These are phyloP conservation scores for Endomychus coccineus DNA, from an alignment of 2,888 invertebrate species.

Conservation along the genomic window DNA sequence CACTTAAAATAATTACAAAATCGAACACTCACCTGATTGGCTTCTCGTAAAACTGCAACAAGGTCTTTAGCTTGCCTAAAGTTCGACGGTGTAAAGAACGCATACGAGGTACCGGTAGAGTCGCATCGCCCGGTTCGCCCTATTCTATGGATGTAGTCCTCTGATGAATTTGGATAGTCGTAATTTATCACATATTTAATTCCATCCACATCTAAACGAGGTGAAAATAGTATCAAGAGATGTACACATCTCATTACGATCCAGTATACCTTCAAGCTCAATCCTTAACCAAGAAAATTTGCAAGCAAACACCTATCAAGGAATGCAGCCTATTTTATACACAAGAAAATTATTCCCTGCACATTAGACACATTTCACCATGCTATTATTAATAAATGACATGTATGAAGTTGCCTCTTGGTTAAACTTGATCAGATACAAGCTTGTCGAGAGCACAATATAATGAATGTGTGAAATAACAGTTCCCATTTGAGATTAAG, in stretches of 20 bases:
- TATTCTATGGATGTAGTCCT: constrained; percentile 94
- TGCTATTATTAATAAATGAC: too few relatives aligned
- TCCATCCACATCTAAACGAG: constrained; percentile 82
- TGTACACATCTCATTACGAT: not conserved
- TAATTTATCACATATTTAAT: constrained; percentile 95
- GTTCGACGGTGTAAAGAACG: constrained; percentile 89
- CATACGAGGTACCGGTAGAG: constrained; percentile 86
- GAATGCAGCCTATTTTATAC: too few relatives aligned
- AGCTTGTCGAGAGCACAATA: too few relatives aligned
- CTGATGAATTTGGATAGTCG: constrained; percentile 92
- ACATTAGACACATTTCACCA: too few relatives aligned
- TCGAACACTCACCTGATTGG: constrained; percentile 71
- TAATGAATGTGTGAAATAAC: too few relatives aligned
- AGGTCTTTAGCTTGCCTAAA: constrained; percentile 83
- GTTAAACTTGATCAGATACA: too few relatives aligned
- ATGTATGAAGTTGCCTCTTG: too few relatives aligned
- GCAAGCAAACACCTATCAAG: not conserved
- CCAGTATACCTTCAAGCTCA: not conserved
- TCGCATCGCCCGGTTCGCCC: constrained; percentile 87
- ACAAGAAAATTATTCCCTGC: too few relatives aligned
- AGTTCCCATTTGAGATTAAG: too few relatives aligned
- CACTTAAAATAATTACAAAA: constrained; percentile 1
- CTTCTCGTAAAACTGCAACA: constrained; percentile 81
- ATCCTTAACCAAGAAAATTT: not conserved
- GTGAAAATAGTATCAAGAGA: not conserved